Base-by-base conservation (phyloP, 2,113 vertebrate genomes). In the Anolis sagrei region DNA sequence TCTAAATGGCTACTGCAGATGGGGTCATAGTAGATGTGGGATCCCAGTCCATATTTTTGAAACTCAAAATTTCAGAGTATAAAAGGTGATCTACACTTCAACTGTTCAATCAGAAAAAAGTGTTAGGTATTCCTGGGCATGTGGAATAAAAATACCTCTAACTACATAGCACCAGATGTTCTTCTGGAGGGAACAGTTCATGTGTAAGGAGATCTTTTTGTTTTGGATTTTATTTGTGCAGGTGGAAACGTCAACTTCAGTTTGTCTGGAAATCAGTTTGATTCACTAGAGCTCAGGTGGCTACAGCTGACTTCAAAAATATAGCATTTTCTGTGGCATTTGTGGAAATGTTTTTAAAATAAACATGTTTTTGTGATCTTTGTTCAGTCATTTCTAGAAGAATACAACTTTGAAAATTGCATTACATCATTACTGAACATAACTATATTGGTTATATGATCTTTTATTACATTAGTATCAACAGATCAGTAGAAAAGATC, bases 101-200 rank as follows among this genome's bases (percentile, higher is more conserved):
- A 61, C 39, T n/a, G 9, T 32, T 51, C 51, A 68, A 62, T 73
- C 44, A 44, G 61, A 7, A 58, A n/a, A 83, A 85, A 78, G 68
- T 27, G 29, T 48, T 82, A 72, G 78, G 76, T 39, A 80, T 48
- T 84, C 79, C 1, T 32, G 21, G 68, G 19, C 85, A 6, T 7
- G 1, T 2, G 78, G 32, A 76, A 83, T 82, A 88, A 84, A 14
- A 86, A 49, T 39, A 86, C 10, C 83, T 11, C 77, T 19, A 19
- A 51, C 36, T 27, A 48, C 48, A 69, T 54, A 18, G 64, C 75
- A 62, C 74, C 23, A 72, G 75, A 66, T 86, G 64, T 61, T 82
- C 84, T 77, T 75, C 83, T 70, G 81, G 79, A 80, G 68, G 72
- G 16, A 62, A 39, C 61, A 76, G 5, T 70, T 81, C 48, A 87